Evolutionary conservation across 2,797 vertebrate genomes (phyloP).

Genomic region (Ctenochaetus hawaiiensis): DNA sequence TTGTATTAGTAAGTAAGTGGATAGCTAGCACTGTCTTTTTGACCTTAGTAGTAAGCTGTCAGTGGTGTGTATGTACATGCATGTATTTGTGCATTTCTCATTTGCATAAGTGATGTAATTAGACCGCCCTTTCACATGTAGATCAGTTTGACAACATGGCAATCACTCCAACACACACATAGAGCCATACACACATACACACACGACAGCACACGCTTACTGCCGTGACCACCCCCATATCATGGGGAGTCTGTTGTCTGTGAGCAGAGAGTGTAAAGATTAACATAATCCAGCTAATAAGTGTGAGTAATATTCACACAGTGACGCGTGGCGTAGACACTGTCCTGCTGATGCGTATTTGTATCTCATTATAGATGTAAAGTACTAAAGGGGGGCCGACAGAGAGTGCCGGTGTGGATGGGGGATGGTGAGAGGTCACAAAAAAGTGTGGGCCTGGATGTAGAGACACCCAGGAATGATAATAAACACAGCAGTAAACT

Average conservation of each 20-base stretch:
- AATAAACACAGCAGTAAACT: slow-evolving; percentile 48
- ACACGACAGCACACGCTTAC: slow-evolving; percentile 68
- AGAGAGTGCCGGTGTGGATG: slow-evolving; percentile 34
- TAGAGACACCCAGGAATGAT: slow-evolving; percentile 48
- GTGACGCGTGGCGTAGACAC: slow-evolving; percentile 87
- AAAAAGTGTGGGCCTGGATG: slow-evolving; percentile 50
- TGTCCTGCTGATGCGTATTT: slow-evolving; percentile 89
- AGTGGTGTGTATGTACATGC: slow-evolving; percentile 59
- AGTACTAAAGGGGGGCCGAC: slow-evolving; percentile 66
- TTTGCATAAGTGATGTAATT: slow-evolving; percentile 87
- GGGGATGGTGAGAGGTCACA: slow-evolving; percentile 62
- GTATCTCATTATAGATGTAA: slow-evolving; percentile 89
- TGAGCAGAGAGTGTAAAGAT: slow-evolving; percentile 88
- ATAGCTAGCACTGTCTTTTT: slow-evolving; percentile 66
- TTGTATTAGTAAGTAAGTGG: slow-evolving; percentile 58
- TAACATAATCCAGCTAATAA: slow-evolving; percentile 91
- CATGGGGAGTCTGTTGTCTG: slow-evolving; percentile 84
- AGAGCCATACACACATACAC: slow-evolving; percentile 23
- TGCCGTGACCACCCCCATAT: slow-evolving; percentile 80
- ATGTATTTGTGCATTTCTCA: slow-evolving; percentile 58
- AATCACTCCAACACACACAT: slow-evolving; percentile 75
- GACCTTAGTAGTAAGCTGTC: slow-evolving; percentile 69
- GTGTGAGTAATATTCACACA: slow-evolving; percentile 89
- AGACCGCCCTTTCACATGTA: slow-evolving; percentile 82
- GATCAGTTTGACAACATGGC: slow-evolving; percentile 85